phyloP scores from a whole-genome alignment of 2,113 vertebrate species.

The Sula dactylatra region DNA sequence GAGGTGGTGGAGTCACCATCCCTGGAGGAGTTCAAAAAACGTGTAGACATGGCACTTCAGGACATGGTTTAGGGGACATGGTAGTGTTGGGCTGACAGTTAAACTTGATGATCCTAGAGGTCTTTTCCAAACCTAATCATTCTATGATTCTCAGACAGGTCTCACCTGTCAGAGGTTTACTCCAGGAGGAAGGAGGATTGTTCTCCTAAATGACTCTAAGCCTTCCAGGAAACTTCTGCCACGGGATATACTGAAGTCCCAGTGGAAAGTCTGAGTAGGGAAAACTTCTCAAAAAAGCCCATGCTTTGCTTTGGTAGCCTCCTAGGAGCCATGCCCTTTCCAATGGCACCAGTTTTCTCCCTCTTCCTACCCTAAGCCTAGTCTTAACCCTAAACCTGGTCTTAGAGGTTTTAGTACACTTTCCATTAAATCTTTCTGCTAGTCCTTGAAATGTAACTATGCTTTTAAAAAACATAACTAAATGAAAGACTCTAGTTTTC shows the following conservation, averaged over 20 bases:
- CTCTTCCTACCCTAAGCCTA: not conserved
- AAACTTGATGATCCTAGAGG: no score
- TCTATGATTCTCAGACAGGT: not conserved
- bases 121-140: no score
- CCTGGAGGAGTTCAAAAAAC: no score
- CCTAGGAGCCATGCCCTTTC: not conserved
- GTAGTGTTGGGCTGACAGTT: no score
- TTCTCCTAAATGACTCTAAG: not conserved
- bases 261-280: not conserved
- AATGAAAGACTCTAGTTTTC: not conserved
- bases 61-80: no score
- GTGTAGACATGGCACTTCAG: no score
- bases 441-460: not conserved
- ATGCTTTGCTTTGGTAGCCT: not conserved
- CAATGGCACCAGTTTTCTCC: not conserved
- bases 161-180: not conserved
- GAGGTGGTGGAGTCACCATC: no score
- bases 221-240: not conserved
- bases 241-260: no score
- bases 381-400: not conserved
- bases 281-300: not conserved
- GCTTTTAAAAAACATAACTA: not conserved
- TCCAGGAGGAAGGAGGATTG: not conserved
- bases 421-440: not conserved
- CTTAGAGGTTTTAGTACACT: not conserved